These are phyloP conservation scores for Meles meles DNA, from an alignment of 2,113 vertebrate genomes.

Conservation along the genomic window DNA sequence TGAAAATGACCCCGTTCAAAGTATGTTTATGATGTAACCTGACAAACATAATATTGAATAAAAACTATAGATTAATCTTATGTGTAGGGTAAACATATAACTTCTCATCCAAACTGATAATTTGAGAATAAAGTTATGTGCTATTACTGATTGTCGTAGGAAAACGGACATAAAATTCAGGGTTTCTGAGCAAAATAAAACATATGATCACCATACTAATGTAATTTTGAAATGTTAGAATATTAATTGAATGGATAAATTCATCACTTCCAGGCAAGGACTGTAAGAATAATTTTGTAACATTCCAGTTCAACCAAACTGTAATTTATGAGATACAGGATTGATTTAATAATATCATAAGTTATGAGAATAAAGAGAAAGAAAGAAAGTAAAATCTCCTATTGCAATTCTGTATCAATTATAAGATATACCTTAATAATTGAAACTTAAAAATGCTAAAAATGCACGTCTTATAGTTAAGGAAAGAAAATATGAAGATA, in stretches of 20 bases:
- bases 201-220: not conserved
- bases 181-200: not conserved
- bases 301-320: not conserved
- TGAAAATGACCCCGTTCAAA: not conserved
- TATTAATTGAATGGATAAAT: not conserved
- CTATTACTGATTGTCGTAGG: not conserved
- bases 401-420: not conserved
- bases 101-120: not conserved
- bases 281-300: not conserved
- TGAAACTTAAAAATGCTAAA: not conserved
- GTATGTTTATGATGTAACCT: not conserved
- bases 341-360: not conserved
- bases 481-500: not conserved
- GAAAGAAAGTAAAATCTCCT: constrained; percentile 1
- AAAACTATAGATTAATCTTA: not conserved
- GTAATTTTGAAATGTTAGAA: not conserved
- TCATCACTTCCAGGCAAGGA: not conserved
- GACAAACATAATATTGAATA: not conserved
- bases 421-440: not conserved
- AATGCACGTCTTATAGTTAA: not conserved
- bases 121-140: not conserved
- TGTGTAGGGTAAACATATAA: not conserved
- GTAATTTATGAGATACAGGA: not conserved
- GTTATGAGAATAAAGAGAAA: not conserved
- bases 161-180: not conserved